These are phyloP conservation scores for Drosophila barbarae DNA, from an alignment of 2,888 invertebrate genomes.

Conservation along the genomic window DNA sequence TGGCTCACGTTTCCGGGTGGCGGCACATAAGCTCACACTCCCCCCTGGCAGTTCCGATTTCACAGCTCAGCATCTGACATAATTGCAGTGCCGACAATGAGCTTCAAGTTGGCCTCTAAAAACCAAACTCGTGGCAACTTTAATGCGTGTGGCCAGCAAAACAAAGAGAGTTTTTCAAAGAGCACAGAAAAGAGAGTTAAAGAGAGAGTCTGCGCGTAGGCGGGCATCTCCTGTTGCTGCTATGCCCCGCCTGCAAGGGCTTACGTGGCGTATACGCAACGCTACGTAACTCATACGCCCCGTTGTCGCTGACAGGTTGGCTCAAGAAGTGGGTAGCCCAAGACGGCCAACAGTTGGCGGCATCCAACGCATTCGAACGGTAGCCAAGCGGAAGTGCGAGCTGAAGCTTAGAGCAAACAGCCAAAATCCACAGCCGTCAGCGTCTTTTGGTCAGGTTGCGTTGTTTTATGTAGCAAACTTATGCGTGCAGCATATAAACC, in stretches of 20 bases:
- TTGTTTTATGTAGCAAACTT: conserved; percentile 18
- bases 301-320: conserved; percentile 7
- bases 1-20: conserved; percentile 10
- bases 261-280: conserved; percentile 51
- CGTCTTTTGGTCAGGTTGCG: conserved; percentile 4
- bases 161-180: conserved; percentile 39
- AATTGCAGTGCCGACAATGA: conserved; percentile 41
- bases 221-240: conserved; percentile 12
- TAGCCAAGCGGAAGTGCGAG: conserved; percentile 60
- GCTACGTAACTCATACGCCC: conserved; percentile 40
- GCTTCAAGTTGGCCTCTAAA: conserved; percentile 22
- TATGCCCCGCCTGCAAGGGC: conserved; percentile 67
- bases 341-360: conserved; percentile 52
- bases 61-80: conserved; percentile 46
- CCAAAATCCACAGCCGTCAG: conserved; percentile 8
- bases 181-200: conserved; percentile 35
- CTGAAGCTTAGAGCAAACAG: conserved; percentile 19
- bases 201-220: conserved; percentile 36
- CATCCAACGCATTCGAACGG: conserved; percentile 49
- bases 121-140: conserved; percentile 41
- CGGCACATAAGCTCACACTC: conserved; percentile 4
- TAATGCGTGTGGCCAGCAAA: conserved; percentile 20
- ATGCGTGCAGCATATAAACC: conserved; percentile 7
- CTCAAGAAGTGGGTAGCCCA: conserved; percentile 9
- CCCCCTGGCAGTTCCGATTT: conserved; percentile 30